Evolutionary conservation across 2,113 vertebrate species (phyloP).

Genomic region (Crotalus horridus): DNA sequence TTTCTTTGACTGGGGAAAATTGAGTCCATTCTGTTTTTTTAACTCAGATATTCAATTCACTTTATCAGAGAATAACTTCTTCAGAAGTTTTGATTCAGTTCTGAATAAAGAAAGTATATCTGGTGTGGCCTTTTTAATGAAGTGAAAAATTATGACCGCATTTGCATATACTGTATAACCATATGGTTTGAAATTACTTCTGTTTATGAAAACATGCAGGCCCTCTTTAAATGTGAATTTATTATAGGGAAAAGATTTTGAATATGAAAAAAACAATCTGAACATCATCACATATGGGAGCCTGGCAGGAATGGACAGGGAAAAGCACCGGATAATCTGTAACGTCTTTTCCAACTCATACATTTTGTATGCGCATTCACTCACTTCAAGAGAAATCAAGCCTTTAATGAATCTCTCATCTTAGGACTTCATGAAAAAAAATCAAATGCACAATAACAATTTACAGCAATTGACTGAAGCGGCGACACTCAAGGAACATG

Average conservation of each 20-base stretch:
- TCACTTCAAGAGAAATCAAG: not conserved
- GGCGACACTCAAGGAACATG: slow-evolving; percentile 11
- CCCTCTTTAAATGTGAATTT: not conserved
- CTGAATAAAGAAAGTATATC: not conserved
- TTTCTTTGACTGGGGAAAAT: not conserved
- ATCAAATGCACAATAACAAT: slow-evolving; percentile 22
- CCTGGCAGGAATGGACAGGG: not conserved
- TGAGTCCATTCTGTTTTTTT: not conserved
- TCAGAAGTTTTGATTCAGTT: not conserved
- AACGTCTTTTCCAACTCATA: not conserved
- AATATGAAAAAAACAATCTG: not conserved
- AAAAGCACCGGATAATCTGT: not conserved
- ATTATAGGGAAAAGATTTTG: not conserved
- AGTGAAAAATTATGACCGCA: not conserved
- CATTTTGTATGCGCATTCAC: not conserved
- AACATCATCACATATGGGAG: not conserved
- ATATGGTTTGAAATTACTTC: not conserved
- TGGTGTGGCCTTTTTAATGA: too few species aligned
- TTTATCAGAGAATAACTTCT: not conserved
- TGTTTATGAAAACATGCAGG: not conserved
- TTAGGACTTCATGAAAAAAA: not conserved
- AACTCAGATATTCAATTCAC: not conserved
- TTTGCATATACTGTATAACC: not conserved
- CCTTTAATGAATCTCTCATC: not conserved
- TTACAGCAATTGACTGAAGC: slow-evolving; percentile 5